Evolutionary conservation across 2,888 invertebrate species (phyloP), one percentile per base, ranked within the genome.

Genomic region (Plagodis pulveraria): DNA sequence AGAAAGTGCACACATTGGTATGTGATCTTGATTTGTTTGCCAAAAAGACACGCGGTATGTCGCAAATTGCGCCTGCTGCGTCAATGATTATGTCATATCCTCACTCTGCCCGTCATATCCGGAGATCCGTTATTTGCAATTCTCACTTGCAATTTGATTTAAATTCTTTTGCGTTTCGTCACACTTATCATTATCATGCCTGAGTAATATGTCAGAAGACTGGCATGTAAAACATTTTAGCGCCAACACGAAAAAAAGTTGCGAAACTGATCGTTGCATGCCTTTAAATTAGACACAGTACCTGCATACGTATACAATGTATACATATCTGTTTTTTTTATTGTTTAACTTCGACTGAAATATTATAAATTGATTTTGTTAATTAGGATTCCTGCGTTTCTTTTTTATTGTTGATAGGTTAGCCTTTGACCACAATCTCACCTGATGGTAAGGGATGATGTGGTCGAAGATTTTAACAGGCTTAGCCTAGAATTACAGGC

Each of bases 31-130:
- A 76, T 79, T 77, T 80, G 70, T 73, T 74, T 77, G 74, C 54
- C 78, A 74, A 83, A 79, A 80, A 76, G 70, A 71, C 68, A 69
- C 69, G 72, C 76, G 78, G 85, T 82, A 71, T 83, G 83, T 80
- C 81, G 74, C 69, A 76, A 63, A 69, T 67, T 73, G 74, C 72
- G 71, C 74, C 72, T 76, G 74, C 72, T 76, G 74, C 81, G 80
- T 80, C 80, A 80, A 62, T 76, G 72, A 74, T 87, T 89, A 86
- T 81, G 77, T 88, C 84, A 72, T 53, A 62, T 56, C 52, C 48
- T 54, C 61, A 58, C 42, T 53, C 49, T 51, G 58, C 54, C 35
- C 50, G 72, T 73, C 71, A 71, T 43, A 59, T 62, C 64, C 72
- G 68, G 69, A 83, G 81, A 76, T 84, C 82, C 83, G 84, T 77